Conservation (phyloP, 2,888 invertebrate genomes). For the Copidosoma aretas region DNA sequence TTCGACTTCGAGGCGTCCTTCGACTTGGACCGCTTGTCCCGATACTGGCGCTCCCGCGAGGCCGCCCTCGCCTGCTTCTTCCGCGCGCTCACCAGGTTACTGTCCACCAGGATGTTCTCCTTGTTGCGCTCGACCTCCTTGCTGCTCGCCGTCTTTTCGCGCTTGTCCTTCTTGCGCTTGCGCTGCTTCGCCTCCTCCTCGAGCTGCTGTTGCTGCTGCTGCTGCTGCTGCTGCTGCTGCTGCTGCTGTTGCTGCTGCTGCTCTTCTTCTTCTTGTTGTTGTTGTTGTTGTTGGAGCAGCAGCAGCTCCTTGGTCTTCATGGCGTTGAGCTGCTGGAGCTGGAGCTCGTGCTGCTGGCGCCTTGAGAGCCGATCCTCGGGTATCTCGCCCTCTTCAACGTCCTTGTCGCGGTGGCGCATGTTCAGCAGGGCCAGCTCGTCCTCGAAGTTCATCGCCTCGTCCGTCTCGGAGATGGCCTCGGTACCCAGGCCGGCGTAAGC, state of each 20-base stretch:
- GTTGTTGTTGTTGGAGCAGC: conserved; percentile 2
- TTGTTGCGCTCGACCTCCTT: conserved; percentile 64
- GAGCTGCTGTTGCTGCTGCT: conserved; percentile 3
- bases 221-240: conserved; percentile 40
- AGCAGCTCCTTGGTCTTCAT: conserved; percentile 50
- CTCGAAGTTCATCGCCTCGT: conserved; percentile 60
- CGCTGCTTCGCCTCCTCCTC: conserved; percentile 30
- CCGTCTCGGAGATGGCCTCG: conserved; percentile 63
- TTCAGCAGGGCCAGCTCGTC: conserved; percentile 59
- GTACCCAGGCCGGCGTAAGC: conserved; percentile 62
- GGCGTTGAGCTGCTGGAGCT: conserved; percentile 9
- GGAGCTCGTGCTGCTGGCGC: conserved; percentile 26
- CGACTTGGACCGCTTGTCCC: conserved; percentile 67
- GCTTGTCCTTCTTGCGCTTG: conserved; percentile 64
- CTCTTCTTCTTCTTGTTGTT: no score
- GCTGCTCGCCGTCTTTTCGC: conserved; percentile 63
- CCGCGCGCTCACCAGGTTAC: conserved; percentile 67
- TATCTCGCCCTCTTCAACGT: conserved; percentile 60
- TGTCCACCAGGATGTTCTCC: conserved; percentile 63
- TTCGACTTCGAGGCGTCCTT: conserved; percentile 59
- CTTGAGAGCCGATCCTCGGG: conserved; percentile 42
- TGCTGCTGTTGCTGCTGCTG: conserved; percentile 26
- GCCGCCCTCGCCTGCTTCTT: conserved; percentile 81
- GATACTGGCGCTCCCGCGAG: conserved; percentile 77
- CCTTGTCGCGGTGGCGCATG: conserved; percentile 58